Evolutionary conservation across 2,113 vertebrate genomes (phyloP).

Genomic region (Coptodon rendalli): DNA sequence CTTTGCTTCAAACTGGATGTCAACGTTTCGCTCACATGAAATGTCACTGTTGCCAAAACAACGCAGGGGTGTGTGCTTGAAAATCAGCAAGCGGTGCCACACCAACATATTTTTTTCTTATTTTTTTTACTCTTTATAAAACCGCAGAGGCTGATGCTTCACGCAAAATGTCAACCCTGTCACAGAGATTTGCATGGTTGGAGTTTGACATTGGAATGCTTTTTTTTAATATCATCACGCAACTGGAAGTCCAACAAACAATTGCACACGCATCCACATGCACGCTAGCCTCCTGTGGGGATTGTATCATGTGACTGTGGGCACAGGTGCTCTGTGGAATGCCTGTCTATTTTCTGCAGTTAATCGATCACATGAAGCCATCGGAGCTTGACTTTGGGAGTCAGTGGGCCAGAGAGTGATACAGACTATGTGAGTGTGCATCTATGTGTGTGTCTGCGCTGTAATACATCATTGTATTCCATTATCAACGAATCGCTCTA

Average conservation of each 20-base stretch:
- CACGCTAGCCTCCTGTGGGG: neutral
- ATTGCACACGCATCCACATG: neutral
- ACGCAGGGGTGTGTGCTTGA: neutral
- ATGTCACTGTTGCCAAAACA: conserved; percentile 20
- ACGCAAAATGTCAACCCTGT: conserved; percentile 26
- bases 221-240: neutral
- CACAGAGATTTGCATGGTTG: conserved; percentile 13
- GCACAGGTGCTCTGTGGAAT: conserved; percentile 58
- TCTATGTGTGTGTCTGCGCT: neutral
- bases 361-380: conserved; percentile 61
- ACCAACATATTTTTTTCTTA: neutral
- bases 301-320: conserved; percentile 26
- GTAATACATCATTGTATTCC: conserved; percentile 38
- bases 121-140: neutral
- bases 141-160: neutral
- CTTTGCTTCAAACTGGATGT: neutral
- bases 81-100: neutral
- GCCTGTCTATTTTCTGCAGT: conserved; percentile 56
- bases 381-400: conserved; percentile 42
- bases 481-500: conserved; percentile 41
- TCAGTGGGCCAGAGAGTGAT: conserved; percentile 47
- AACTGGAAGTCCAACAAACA: neutral
- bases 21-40: neutral
- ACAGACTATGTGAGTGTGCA: neutral
- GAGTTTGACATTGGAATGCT: neutral